phyloP scores from a whole-genome alignment of 1,140 invertebrate species.

The Bilobella aurantiaca region DNA sequence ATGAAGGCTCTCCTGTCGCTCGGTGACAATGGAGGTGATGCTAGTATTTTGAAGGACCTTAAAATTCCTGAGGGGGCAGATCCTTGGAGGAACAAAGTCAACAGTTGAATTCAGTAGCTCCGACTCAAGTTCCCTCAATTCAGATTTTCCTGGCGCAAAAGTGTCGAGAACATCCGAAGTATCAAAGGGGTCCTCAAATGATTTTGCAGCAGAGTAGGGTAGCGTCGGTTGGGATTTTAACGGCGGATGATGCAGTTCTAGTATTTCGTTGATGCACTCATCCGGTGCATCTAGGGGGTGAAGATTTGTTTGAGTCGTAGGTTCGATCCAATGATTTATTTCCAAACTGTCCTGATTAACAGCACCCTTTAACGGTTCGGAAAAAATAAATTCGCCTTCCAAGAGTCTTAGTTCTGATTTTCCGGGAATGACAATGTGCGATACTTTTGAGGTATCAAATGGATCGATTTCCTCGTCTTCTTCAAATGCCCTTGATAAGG shows the following conservation, averaged over 20 bases:
- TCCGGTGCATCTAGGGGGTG: background rate
- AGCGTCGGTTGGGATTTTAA: slow-evolving; percentile 22
- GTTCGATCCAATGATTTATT: background rate
- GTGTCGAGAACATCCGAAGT: slow-evolving; percentile 20
- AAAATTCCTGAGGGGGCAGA: slow-evolving; percentile 8
- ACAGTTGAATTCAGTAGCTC: slow-evolving; percentile 36
- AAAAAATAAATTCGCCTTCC: slow-evolving; percentile 51
- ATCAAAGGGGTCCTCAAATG: slow-evolving; percentile 33
- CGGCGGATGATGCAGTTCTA: slow-evolving; percentile 16
- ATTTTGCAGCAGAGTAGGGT: background rate
- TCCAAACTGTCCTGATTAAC: background rate
- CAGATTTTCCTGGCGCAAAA: slow-evolving; percentile 21
- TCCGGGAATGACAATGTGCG: slow-evolving; percentile 54
- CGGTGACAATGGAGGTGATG: slow-evolving; percentile 5
- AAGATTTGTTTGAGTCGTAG: slow-evolving; percentile 7
- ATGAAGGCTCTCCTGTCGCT: slow-evolving; percentile 10
- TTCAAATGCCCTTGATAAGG: slow-evolving; percentile 50
- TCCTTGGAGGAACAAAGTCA: slow-evolving; percentile 15
- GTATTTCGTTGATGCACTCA: background rate
- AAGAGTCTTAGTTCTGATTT: slow-evolving; percentile 62
- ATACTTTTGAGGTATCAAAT: slow-evolving; percentile 66
- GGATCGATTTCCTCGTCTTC: slow-evolving; percentile 53
- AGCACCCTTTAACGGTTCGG: no score
- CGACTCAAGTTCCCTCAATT: slow-evolving; percentile 28
- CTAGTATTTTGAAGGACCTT: background rate